Evolutionary conservation across 1,140 invertebrate genomes (phyloP).

Genomic region (Centruroides vittatus): DNA sequence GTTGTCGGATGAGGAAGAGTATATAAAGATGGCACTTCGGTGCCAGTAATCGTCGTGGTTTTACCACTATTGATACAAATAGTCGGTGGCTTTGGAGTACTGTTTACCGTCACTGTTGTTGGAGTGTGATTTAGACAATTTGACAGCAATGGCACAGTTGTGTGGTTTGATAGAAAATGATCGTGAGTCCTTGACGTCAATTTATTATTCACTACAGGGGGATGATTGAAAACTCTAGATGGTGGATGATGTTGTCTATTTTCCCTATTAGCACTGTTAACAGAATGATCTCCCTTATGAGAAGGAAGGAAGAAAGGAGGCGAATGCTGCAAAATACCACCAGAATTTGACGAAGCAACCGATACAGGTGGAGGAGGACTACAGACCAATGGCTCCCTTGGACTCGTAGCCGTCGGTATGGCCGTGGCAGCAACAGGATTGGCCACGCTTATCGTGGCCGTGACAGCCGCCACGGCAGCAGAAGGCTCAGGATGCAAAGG

Average conservation of each 20-base stretch:
- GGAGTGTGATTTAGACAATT: no score
- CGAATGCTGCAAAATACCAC: constrained; percentile 5
- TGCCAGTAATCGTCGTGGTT: neutral
- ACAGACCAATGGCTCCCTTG: constrained; percentile 9
- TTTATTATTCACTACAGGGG: no score
- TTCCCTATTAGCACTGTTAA: no score
- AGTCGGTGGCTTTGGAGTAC: no score
- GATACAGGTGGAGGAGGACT: constrained; percentile 10
- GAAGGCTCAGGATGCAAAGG: constrained; percentile 9
- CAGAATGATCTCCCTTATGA: no score
- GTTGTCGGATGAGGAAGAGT: constrained; percentile 6
- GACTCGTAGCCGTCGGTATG: constrained; percentile 7
- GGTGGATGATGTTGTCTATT: no score
- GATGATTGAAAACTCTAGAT: no score
- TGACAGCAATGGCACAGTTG: no score
- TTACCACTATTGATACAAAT: no score
- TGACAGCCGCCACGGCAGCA: constrained; percentile 9
- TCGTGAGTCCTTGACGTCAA: no score
- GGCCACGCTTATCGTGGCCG: constrained; percentile 5
- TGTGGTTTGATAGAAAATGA: no score
- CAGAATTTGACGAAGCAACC: constrained; percentile 7
- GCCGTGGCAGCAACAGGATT: constrained; percentile 26
- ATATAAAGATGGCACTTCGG: constrained; percentile 1
- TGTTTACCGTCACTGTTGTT: no score
- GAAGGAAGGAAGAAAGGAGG: neutral